Percentiles rank a stretch among this genome's conserved stretches.
Evolutionary conservation across 2,888 invertebrate species (phyloP).

Genomic region (Phlogophora meticulosa): DNA sequence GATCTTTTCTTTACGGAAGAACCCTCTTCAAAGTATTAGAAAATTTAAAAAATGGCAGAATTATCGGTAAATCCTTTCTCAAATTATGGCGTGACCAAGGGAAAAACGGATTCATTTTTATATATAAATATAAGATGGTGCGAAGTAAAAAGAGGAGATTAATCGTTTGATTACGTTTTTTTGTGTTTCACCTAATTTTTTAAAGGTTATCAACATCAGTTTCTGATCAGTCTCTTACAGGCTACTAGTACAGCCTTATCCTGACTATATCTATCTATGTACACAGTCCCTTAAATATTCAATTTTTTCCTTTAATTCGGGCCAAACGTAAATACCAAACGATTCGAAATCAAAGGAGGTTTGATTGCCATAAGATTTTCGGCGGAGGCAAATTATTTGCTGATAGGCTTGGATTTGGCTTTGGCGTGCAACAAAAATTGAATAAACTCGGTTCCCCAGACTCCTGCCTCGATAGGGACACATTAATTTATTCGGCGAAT

Average conservation of each 20-base stretch:
- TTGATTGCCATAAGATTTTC: conserved; percentile 26
- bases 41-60: too few relatives aligned
- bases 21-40: too few relatives aligned
- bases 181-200: not conserved
- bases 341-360: conserved; percentile 29
- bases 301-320: conserved; percentile 3
- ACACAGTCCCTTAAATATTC: not conserved
- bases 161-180: not conserved
- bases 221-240: not conserved
- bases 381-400: conserved; percentile 4
- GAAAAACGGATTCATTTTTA: too few relatives aligned
- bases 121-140: too few relatives aligned
- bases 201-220: not conserved
- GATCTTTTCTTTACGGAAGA: too few relatives aligned
- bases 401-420: conserved; percentile 6
- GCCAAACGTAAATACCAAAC: conserved; percentile 2
- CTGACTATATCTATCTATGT: not conserved
- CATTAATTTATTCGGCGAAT: conserved; percentile 48
- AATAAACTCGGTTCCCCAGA: conserved; percentile 26
- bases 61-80: too few relatives aligned
- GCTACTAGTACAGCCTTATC: not conserved
- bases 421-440: conserved; percentile 35
- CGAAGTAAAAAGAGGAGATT: not conserved
- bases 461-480: conserved; percentile 10
- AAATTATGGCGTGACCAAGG: too few relatives aligned